These are phyloP conservation scores for Smittia aterrima DNA, from an alignment of 2,888 invertebrate genomes.

Conservation along the genomic window DNA sequence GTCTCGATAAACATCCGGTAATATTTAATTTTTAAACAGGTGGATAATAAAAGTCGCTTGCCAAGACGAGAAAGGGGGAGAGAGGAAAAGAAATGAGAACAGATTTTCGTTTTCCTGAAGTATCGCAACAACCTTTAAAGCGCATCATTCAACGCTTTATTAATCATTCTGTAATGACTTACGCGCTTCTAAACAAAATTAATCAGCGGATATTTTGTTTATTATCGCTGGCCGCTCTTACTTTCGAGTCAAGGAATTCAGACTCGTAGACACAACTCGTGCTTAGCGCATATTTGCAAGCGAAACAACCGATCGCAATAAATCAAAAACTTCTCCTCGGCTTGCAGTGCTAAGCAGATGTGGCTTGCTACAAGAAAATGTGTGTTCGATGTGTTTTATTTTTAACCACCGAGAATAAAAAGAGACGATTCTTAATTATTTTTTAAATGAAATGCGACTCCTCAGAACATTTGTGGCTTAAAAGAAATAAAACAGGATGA, in stretches of 20 bases:
- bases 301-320: constrained; percentile 8
- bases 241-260: not conserved
- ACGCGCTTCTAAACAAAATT: not conserved
- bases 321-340: constrained; percentile 1
- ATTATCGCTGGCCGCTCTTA: no score
- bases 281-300: not conserved
- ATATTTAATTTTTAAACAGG: constrained; percentile 39
- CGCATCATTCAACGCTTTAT: not conserved
- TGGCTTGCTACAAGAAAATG: constrained; percentile 1
- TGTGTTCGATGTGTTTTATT: constrained; percentile 11
- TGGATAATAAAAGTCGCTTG: constrained; percentile 25
- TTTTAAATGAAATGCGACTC: constrained; percentile 30
- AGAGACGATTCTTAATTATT: constrained; percentile 20
- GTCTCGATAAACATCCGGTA: constrained; percentile 31
- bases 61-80: not conserved
- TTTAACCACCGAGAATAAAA: not conserved
- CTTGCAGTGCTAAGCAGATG: constrained; percentile 21
- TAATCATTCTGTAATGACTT: not conserved
- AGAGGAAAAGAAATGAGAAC: not conserved
- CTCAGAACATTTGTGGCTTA: constrained; percentile 3
- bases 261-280: constrained; percentile 1
- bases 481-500: not conserved
- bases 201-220: not conserved
- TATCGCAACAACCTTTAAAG: constrained; percentile 1
- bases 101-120: not conserved